Evolutionary conservation across 2,888 invertebrate species (phyloP).

Genomic region (Biston stratarius): DNA sequence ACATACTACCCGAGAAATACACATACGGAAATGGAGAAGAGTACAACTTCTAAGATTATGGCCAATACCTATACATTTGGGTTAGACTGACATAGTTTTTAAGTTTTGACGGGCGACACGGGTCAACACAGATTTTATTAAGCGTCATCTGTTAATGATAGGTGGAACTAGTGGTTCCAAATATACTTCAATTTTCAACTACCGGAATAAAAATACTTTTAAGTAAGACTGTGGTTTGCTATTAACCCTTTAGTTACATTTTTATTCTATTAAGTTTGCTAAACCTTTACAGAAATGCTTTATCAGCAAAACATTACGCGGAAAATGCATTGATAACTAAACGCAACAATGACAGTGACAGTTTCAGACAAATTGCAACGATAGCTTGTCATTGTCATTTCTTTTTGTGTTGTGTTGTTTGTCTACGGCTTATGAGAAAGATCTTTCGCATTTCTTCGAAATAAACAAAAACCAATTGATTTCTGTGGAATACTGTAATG

Average conservation of each 20-base stretch:
- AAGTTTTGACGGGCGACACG: constrained; percentile 14
- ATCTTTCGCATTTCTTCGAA: constrained; percentile 52
- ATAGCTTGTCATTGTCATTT: constrained; percentile 3
- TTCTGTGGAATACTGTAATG: constrained; percentile 67
- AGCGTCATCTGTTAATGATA: constrained; percentile 29
- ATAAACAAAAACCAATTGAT: constrained; percentile 54
- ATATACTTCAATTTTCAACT: constrained; percentile 1
- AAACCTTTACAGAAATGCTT: no score
- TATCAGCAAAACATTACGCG: no score
- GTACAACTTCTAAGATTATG: constrained; percentile 64
- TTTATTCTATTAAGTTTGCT: no score
- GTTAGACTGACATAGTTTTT: constrained; percentile 37
- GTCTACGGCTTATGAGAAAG: constrained; percentile 54
- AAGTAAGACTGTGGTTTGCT: not conserved
- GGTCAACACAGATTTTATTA: constrained; percentile 5
- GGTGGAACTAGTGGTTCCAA: constrained; percentile 2
- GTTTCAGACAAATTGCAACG: not conserved
- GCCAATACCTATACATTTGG: not conserved
- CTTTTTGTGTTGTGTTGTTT: constrained; percentile 57
- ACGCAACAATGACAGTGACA: not conserved
- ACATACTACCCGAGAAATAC: constrained; percentile 76
- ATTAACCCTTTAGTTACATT: no score
- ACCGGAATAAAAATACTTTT: not conserved
- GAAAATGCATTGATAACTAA: not conserved
- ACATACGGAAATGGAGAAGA: constrained; percentile 77